Evolutionary conservation across 1,140 invertebrate species (phyloP).

Genomic region (Stegodyphus mimosarum): DNA sequence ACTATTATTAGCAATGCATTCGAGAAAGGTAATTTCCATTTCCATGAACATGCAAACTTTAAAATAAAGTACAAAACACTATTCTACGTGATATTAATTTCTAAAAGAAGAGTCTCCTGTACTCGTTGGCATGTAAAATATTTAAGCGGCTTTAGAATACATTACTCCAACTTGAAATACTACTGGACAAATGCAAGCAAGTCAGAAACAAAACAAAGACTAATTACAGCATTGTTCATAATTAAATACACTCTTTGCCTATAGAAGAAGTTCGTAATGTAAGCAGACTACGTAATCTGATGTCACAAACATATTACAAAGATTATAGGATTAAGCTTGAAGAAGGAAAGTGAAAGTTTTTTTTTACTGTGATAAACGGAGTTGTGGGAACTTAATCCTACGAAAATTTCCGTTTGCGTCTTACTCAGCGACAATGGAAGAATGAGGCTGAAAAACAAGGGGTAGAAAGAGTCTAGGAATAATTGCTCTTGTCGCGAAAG

Average conservation of each 20-base stretch:
- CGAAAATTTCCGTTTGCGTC: conserved; percentile 24
- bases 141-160: not conserved
- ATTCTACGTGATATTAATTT: not conserved
- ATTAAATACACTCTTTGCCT: conserved; percentile 33
- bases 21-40: too few species aligned
- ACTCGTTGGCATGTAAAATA: not conserved
- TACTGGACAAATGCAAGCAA: not conserved
- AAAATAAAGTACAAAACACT: too few species aligned
- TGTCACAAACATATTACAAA: conserved; percentile 48
- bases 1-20: too few species aligned
- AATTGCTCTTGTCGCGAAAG: conserved; percentile 7
- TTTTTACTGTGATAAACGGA: conserved; percentile 29
- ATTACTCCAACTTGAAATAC: not conserved
- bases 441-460: not conserved
- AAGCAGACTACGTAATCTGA: conserved; percentile 24
- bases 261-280: not conserved
- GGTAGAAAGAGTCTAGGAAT: not conserved
- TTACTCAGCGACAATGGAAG: not conserved
- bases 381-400: conserved; percentile 35
- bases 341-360: conserved; percentile 14
- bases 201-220: conserved; percentile 13
- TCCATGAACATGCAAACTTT: too few species aligned
- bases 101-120: not conserved
- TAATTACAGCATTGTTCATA: conserved; percentile 49
- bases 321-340: conserved; percentile 42